Conservation (phyloP, 2,888 invertebrate genomes). For the Caenorhabditis imperialis region DNA sequence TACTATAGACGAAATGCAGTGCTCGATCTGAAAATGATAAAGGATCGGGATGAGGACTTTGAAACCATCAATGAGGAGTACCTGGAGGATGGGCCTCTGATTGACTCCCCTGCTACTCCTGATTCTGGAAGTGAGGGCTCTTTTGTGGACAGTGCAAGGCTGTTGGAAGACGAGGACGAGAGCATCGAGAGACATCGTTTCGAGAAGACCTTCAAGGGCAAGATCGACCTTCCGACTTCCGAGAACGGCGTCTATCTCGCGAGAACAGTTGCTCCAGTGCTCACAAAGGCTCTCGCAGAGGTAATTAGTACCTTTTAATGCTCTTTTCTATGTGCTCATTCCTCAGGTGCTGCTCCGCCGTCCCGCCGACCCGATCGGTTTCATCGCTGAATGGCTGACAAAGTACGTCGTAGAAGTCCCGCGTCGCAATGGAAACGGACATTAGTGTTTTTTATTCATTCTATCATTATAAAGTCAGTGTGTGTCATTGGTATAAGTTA, state of each 20-base stretch:
- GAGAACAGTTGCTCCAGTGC: conserved; percentile 78
- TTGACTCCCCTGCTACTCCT: conserved; percentile 60
- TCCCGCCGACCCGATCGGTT: conserved; percentile 80
- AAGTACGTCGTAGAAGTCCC: conserved; percentile 76
- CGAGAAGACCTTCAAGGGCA: conserved; percentile 71
- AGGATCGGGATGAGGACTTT: conserved; percentile 66
- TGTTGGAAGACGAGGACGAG: conserved; percentile 67
- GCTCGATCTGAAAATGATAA: conserved; percentile 82
- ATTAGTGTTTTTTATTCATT: conserved; percentile 1
- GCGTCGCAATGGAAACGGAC: conserved; percentile 41
- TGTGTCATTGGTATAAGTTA: conserved; percentile 26
- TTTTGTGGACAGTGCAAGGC: conserved; percentile 66
- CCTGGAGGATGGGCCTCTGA: conserved; percentile 64
- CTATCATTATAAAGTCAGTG: no score
- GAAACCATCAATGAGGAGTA: conserved; percentile 63
- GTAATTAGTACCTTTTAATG: conserved; percentile 41
- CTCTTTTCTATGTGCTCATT: not conserved
- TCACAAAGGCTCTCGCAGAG: conserved; percentile 79
- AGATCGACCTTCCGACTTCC: conserved; percentile 77
- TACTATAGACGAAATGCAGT: conserved; percentile 84
- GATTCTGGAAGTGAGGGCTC: conserved; percentile 67
- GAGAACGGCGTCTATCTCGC: conserved; percentile 79
- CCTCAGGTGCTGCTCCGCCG: conserved; percentile 78
- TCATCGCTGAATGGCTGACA: conserved; percentile 79
- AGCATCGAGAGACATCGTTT: conserved; percentile 66